phyloP scores from a whole-genome alignment of 2,797 vertebrate species.

The Balearica regulorum region DNA sequence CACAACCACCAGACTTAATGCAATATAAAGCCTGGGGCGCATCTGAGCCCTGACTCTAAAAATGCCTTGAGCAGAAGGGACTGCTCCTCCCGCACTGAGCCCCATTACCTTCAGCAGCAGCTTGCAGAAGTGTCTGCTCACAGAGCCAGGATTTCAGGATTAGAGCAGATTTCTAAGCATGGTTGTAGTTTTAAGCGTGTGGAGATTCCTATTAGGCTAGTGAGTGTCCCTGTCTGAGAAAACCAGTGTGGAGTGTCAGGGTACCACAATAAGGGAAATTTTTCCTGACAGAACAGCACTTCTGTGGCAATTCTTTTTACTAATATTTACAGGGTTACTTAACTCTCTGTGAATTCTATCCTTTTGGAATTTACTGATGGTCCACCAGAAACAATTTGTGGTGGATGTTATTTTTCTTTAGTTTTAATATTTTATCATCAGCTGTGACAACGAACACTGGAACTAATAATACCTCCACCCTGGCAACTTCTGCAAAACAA shows the following conservation, averaged over 20 bases:
- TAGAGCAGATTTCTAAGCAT: background rate
- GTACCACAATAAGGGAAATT: background rate
- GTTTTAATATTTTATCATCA: background rate
- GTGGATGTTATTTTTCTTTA: background rate
- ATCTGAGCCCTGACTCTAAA: background rate
- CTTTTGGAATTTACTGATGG: background rate
- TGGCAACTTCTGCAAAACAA: background rate
- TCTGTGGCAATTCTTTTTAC: background rate
- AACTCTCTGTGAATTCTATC: background rate
- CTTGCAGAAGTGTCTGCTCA: background rate
- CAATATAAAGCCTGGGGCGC: background rate
- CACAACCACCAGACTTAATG: background rate
- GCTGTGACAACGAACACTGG: background rate
- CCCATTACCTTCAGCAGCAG: background rate
- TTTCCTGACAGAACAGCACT: background rate
- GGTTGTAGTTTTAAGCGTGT: background rate
- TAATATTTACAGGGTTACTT: background rate
- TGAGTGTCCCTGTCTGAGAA: background rate
- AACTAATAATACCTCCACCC: background rate
- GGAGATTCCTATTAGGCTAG: background rate
- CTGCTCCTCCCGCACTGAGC: background rate
- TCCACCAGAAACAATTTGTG: background rate
- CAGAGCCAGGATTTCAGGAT: background rate
- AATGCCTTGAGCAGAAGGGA: background rate
- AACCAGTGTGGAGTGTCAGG: background rate